Base-by-base conservation (phyloP, 1,140 invertebrate species). In the Apis mellifera region DNA sequence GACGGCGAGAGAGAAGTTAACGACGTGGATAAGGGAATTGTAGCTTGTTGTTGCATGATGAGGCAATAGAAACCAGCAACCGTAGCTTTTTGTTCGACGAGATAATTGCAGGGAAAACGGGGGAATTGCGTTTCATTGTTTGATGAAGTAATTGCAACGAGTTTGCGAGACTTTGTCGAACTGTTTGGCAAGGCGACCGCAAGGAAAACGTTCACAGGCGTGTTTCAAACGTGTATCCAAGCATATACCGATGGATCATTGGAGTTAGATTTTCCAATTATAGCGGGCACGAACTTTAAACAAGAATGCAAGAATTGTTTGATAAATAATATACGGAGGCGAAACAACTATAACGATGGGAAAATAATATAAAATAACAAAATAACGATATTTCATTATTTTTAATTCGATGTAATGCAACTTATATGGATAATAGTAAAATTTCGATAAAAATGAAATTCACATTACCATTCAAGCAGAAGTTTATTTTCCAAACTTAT, bases 41-140 rank as follows among this genome's bases (percentile, higher is more conserved):
- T 52, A 52, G 68, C 68, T 70, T 50, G 70, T 70, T 50, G 70
- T 42, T 57, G 54, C 26, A 32, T 17, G 54, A 57, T 72, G 70
- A 72, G 42, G 54, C 54, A 72, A 72, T 72, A 72, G 54, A 72
- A 54, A 57, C 54, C 54, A 32, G 70, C 54, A 21, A 42, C 52
- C 54, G 70, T 72, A 59, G 26, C 52, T 59, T 59, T 48, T 48
- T 23, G 32, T 73, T 73, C 57, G 71, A 73, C 71, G 55, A 59
- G 71, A 73, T 73, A 73, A 73, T 73, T 73, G 71, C 55, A 48
- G 55, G 71, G 55, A 73, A 72, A 72, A 72, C 54, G 54, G 70
- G 57, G 19, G 70, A 72, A 72, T 57, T 72, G 54, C 26, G 70
- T 72, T 72, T 72, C 54, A 72, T 72, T 72, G 70, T 72, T 72